Evolutionary conservation across 2,888 invertebrate genomes (phyloP).

Genomic region (Nomada ruficornis): DNA sequence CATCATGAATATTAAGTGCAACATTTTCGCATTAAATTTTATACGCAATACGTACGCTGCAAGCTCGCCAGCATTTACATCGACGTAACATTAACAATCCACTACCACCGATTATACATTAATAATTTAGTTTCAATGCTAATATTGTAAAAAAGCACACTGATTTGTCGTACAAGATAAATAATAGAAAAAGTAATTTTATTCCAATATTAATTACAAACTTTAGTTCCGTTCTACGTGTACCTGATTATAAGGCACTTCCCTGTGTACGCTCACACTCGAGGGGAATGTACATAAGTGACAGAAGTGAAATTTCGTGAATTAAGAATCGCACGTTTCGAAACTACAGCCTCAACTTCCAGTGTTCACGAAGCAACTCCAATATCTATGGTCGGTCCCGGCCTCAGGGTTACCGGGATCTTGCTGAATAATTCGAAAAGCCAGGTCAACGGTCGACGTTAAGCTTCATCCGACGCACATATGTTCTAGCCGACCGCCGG

Average conservation of each 20-base stretch:
- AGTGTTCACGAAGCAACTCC: conserved; percentile 38
- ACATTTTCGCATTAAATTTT: conserved; percentile 3
- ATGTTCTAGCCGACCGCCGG: conserved; percentile 15
- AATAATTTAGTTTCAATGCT: no score
- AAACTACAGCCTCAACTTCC: conserved; percentile 22
- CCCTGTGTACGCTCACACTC: no score
- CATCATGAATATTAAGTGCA: background rate
- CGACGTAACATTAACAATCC: background rate
- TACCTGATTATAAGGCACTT: no score
- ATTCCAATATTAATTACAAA: no score
- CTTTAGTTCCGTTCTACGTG: no score
- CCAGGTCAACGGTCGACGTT: conserved; percentile 56
- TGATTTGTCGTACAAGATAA: no score
- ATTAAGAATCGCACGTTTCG: conserved; percentile 50
- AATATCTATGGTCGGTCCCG: conserved; percentile 34
- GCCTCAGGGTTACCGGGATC: conserved; percentile 35
- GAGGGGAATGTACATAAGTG: background rate
- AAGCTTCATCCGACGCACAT: conserved; percentile 49
- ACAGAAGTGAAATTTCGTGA: conserved; percentile 41
- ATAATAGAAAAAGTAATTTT: no score
- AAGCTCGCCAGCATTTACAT: background rate
- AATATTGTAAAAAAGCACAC: no score
- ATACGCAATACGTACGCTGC: background rate
- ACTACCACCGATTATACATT: background rate
- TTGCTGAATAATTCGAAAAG: conserved; percentile 60